Conservation (phyloP, 2,113 vertebrate species). For the Carlito syrichta region DNA sequence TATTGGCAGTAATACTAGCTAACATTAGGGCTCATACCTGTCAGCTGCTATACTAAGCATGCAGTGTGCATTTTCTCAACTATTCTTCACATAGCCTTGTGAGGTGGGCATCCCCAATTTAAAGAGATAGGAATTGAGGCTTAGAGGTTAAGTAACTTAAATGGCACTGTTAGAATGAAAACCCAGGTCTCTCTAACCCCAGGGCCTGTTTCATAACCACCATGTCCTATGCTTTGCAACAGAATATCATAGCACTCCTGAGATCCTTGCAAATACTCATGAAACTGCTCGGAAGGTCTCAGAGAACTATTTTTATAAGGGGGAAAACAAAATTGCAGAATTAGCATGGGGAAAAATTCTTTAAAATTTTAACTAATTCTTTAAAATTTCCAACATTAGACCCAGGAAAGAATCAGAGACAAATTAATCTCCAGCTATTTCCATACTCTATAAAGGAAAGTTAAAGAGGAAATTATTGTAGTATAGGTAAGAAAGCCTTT, state of each 20-base stretch:
- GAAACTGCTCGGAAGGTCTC: background rate
- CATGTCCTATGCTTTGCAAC: background rate
- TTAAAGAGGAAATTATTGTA: background rate
- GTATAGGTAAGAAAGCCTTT: background rate
- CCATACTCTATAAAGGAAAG: background rate
- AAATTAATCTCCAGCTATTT: background rate
- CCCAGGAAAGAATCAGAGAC: background rate
- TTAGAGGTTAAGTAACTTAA: background rate
- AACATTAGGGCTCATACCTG: background rate
- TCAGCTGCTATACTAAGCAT: background rate
- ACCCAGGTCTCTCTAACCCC: background rate
- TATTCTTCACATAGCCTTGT: background rate
- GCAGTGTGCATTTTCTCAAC: background rate
- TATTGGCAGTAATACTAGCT: background rate
- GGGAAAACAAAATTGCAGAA: slow-evolving; percentile 5
- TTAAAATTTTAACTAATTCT: background rate
- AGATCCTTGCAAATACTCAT: background rate
- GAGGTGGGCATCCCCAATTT: background rate
- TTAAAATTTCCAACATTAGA: background rate
- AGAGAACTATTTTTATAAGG: background rate
- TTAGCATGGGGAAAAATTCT: background rate
- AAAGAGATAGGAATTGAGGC: background rate
- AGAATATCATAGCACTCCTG: background rate
- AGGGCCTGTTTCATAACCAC: background rate
- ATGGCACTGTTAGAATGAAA: background rate